Conservation (phyloP, 2,797 vertebrate genomes). For the Hypotaenidia okinawae region DNA sequence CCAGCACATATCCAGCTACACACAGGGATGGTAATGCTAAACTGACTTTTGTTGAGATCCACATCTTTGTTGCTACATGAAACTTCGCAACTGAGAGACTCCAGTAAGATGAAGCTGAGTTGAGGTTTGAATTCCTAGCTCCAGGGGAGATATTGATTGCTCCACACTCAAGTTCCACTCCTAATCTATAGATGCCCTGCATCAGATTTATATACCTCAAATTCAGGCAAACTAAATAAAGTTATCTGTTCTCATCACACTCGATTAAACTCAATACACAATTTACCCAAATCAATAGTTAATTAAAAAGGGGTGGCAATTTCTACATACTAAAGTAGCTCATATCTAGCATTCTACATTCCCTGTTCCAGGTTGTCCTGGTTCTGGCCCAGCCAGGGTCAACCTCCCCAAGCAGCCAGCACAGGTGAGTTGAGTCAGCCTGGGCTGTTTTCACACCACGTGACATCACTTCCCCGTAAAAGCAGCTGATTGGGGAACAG, state of each 20-base stretch:
- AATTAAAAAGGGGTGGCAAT: conserved; percentile 57
- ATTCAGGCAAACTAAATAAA: conserved; percentile 40
- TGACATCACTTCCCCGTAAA: too few species aligned
- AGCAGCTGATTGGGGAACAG: too few species aligned
- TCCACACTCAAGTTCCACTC: neutral
- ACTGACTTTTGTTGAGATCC: neutral
- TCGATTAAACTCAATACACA: conserved; percentile 56
- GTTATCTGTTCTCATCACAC: conserved; percentile 44
- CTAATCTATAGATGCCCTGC: neutral
- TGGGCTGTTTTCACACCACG: too few species aligned
- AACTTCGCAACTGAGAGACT: neutral
- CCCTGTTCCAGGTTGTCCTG: neutral
- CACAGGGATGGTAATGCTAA: neutral
- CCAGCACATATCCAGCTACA: neutral
- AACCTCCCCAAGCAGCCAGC: too few species aligned
- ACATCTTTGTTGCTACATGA: neutral
- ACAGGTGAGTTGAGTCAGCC: too few species aligned
- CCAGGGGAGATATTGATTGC: neutral
- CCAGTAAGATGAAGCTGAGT: neutral
- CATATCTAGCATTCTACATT: neutral
- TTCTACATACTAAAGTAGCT: conserved; percentile 1
- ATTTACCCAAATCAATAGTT: conserved; percentile 68
- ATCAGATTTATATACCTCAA: conserved; percentile 37
- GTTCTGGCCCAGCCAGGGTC: too few species aligned
- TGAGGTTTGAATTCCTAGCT: conserved; percentile 2